These are phyloP conservation scores for Acomys russatus DNA, from an alignment of 2,797 vertebrate genomes.

Conservation along the genomic window DNA sequence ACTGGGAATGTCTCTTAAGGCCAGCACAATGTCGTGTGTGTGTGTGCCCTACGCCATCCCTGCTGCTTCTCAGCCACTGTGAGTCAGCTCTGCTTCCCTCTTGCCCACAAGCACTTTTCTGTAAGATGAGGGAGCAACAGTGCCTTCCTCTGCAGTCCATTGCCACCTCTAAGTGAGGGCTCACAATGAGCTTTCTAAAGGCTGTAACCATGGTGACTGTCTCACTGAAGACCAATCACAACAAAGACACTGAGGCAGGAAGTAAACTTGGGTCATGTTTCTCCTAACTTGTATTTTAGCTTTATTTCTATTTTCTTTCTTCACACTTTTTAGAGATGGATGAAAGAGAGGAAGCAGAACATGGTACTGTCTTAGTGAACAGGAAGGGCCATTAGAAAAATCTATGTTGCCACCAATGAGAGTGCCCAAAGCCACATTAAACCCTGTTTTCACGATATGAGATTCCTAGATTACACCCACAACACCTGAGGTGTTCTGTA, in stretches of 20 bases:
- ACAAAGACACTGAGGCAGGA: background rate
- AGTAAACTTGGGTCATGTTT: background rate
- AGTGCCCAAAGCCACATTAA: constrained; percentile 1
- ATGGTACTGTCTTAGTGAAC: background rate
- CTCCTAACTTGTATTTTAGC: background rate
- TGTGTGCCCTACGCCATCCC: background rate
- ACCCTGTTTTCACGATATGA: background rate
- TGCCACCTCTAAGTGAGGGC: background rate
- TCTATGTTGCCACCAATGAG: background rate
- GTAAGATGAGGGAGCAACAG: too few relatives aligned
- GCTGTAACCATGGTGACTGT: background rate
- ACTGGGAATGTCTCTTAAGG: background rate
- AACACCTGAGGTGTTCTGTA: background rate
- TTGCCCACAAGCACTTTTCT: background rate
- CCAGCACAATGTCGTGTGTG: background rate
- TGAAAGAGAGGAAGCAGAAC: too few relatives aligned
- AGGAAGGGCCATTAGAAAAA: constrained; percentile 7
- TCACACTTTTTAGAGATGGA: constrained; percentile 16
- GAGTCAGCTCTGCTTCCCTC: background rate
- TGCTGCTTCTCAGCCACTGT: background rate
- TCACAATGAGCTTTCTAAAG: background rate
- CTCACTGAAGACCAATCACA: constrained; percentile 1
- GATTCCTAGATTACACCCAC: background rate
- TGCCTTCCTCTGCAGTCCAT: background rate
- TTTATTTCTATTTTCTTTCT: constrained; percentile 37